phyloP scores from a whole-genome alignment of 2,888 invertebrate species.

The Disparrhopalites patrizii region DNA sequence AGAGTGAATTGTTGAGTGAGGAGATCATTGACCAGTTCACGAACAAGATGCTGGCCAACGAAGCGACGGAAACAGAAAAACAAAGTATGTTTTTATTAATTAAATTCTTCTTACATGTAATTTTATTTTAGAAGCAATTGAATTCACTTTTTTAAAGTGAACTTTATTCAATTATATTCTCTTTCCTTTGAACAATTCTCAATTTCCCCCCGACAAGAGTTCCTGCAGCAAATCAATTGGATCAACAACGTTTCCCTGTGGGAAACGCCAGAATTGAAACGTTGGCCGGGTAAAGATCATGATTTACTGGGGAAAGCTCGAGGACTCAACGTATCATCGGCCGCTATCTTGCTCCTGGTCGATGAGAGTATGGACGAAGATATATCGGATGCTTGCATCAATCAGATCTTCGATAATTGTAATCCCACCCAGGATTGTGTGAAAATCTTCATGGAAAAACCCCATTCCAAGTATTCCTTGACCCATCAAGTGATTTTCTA shows the following conservation, averaged over 20 bases:
- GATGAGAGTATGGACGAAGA: conserved; percentile 35
- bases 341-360: too few species aligned
- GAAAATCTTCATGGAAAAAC: conserved; percentile 32
- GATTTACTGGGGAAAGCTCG: too few species aligned
- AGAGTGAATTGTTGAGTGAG: conserved; percentile 25
- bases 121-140: neutral
- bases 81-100: conserved; percentile 20
- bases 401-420: conserved; percentile 31
- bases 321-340: conserved; percentile 20
- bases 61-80: neutral
- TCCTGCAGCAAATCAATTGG: conserved; percentile 32
- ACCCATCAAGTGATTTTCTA: conserved; percentile 45
- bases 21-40: conserved; percentile 18
- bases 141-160: too few species aligned
- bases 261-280: conserved; percentile 30
- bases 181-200: neutral
- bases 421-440: conserved; percentile 30
- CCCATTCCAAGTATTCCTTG: conserved; percentile 36
- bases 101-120: neutral
- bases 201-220: too few species aligned
- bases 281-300: conserved; percentile 25
- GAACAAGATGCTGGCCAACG: neutral
- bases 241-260: conserved; percentile 33
- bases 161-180: too few species aligned
- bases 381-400: conserved; percentile 39